phyloP scores from a whole-genome alignment of 2,797 vertebrate species.

The Typhlichthys subterraneus region DNA sequence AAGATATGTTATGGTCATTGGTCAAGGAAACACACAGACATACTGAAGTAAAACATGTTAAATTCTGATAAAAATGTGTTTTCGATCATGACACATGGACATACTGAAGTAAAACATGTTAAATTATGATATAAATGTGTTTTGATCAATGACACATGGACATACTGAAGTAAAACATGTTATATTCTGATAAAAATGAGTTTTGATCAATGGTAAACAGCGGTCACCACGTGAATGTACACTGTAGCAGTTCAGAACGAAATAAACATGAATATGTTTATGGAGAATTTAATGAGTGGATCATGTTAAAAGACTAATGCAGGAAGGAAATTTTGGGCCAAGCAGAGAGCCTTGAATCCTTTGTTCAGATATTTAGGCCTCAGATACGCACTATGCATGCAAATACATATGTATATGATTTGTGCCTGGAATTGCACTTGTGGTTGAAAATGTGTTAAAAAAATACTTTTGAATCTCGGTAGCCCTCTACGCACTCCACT shows the following conservation, averaged over 20 bases:
- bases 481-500: too few species aligned
- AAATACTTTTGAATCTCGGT: too few species aligned
- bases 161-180: neutral
- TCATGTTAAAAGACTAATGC: conserved; percentile 58
- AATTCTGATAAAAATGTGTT: neutral
- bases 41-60: neutral
- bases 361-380: conserved; percentile 42
- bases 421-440: too few species aligned
- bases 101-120: neutral
- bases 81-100: too few species aligned
- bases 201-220: conserved; percentile 39
- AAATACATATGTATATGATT: conserved; percentile 14
- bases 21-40: too few species aligned
- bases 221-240: conserved; percentile 22
- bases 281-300: conserved; percentile 35
- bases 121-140: neutral
- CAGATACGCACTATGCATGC: conserved; percentile 29
- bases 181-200: conserved; percentile 1
- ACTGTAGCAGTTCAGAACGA: conserved; percentile 17
- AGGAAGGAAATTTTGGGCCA: conserved; percentile 63
- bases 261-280: conserved; percentile 25
- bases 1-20: neutral
- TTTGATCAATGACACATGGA: too few species aligned
- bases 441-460: too few species aligned
- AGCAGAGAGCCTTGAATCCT: conserved; percentile 23